Base-by-base conservation (phyloP, 2,888 invertebrate genomes). In the Ectropis crepuscularia region DNA sequence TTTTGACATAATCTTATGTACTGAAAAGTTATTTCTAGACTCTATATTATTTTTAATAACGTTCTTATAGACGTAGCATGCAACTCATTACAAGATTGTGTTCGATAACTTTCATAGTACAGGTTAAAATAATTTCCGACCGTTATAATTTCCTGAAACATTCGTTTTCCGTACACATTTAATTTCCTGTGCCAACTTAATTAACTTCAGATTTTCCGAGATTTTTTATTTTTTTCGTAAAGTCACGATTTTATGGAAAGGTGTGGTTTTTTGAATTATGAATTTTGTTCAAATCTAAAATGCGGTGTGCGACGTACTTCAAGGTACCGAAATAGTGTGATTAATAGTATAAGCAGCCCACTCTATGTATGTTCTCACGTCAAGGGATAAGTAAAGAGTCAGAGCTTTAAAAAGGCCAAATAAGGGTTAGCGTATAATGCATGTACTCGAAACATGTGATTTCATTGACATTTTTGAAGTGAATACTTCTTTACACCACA, bases 151-250 rank as follows among this genome's bases (percentile, higher is more conserved):
- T 74, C 72, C 68, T 68, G 71, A 74, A 78, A 73, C 68, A 73
- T 71, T 76, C 73, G 68, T 75, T 75, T 70, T 72, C 68, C 61
- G 67, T 70, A 69, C 73, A 75, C 72, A 78, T 81, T 82, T 87
- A 86, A 87, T 87, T 87, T 87, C 87, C 86, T 86, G 85, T 77
- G 76, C 67, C 70, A 77, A 79, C 74, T 77, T 77, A 81, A 84
- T 81, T 84, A 81, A 78, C 75, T 78, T 77, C 80, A 63, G 60
- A 70, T 63, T 62, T 62, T 57, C 43, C 54, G 51, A 64, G 39
- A 57, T 62, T 61, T 66, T 67, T 67, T 63, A 41, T 60, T 61
- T 66, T 67, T 67, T 63, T 45, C 51, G 48, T 53, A 63, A 39
- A 61, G 67, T 69, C 69, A 67, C 64, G 65, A 63, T 63, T 65